These are phyloP conservation scores for Drosophila melanocephala DNA, from an alignment of 2,888 invertebrate genomes.

Conservation along the genomic window DNA sequence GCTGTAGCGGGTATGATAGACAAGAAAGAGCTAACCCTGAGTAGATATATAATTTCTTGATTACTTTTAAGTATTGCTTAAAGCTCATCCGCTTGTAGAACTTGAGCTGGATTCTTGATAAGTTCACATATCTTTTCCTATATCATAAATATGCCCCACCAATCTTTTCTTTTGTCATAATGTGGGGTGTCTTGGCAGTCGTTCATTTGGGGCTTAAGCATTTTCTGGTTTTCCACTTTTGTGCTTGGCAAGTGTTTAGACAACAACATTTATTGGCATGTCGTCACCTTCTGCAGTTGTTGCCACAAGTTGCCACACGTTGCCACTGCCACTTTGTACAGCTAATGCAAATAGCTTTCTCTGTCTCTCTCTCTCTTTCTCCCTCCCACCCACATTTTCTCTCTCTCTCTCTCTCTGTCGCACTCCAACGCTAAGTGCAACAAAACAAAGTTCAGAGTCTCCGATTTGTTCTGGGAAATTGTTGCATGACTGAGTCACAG, in stretches of 20 bases:
- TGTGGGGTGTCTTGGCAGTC: not conserved
- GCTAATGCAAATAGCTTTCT: constrained; percentile 20
- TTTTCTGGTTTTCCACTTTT: constrained; percentile 11
- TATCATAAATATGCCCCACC: accelerated
- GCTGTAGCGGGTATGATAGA: not conserved
- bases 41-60: not conserved
- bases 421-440: constrained; percentile 59
- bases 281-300: constrained; percentile 38
- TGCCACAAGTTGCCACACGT: constrained; percentile 25
- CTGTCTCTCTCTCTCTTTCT: not conserved
- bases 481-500: constrained; percentile 68
- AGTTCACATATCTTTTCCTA: not conserved
- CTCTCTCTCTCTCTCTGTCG: not conserved
- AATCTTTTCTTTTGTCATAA: accelerated
- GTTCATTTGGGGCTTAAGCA: not conserved
- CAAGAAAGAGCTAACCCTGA: not conserved
- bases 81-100: not conserved
- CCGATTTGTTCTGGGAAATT: constrained; percentile 47
- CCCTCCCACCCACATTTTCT: no score
- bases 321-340: constrained; percentile 14
- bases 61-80: not conserved
- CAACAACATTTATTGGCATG: constrained; percentile 44
- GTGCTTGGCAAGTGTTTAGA: constrained; percentile 36
- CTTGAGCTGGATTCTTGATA: not conserved
- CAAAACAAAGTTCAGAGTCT: constrained; percentile 26